A percentile compares a stretch with the other conserved stretches of the same genome.
Conservation (phyloP, 2,113 vertebrate genomes). For the Chionomys nivalis region DNA sequence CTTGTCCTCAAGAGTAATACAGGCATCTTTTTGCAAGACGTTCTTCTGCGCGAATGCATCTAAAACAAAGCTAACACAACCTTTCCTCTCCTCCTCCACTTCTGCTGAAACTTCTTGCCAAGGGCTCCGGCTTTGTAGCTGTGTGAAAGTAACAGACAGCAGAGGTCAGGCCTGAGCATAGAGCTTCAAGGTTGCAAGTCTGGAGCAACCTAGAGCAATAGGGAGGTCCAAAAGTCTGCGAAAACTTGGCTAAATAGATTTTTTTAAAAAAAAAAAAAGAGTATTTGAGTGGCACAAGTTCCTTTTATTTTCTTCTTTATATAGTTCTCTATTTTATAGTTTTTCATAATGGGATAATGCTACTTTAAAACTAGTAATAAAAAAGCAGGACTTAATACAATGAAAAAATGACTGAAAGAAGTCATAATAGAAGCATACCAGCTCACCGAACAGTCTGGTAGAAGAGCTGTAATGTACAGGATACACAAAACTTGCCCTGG, state of each 20-base stretch:
- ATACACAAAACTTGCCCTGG: neutral
- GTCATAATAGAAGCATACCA: neutral
- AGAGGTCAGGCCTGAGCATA: slow-evolving; percentile 69
- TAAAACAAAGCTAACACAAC: slow-evolving; percentile 20
- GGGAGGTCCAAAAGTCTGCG: neutral
- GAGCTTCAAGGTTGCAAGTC: slow-evolving; percentile 14
- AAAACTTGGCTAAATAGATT: neutral
- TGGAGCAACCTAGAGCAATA: slow-evolving; percentile 6
- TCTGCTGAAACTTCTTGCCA: slow-evolving; percentile 27
- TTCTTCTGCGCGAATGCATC: neutral
- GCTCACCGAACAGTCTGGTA: neutral
- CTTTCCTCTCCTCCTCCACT: slow-evolving; percentile 27
- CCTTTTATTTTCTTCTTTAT: slow-evolving; percentile 29
- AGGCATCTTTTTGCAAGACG: neutral
- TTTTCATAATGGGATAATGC: slow-evolving; percentile 9
- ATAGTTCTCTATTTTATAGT: slow-evolving; percentile 48
- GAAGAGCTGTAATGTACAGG: slow-evolving; percentile 19
- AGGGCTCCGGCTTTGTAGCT: slow-evolving; percentile 24
- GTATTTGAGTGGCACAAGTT: slow-evolving; percentile 29
- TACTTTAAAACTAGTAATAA: slow-evolving; percentile 30
- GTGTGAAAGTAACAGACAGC: slow-evolving; percentile 51
- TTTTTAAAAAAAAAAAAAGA: neutral
- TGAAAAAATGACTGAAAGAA: slow-evolving; percentile 47
- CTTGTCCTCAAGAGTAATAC: neutral
- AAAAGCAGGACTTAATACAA: slow-evolving; percentile 19